These are phyloP conservation scores for Ametastegia equiseti DNA, from an alignment of 2,888 invertebrate genomes.

Conservation along the genomic window DNA sequence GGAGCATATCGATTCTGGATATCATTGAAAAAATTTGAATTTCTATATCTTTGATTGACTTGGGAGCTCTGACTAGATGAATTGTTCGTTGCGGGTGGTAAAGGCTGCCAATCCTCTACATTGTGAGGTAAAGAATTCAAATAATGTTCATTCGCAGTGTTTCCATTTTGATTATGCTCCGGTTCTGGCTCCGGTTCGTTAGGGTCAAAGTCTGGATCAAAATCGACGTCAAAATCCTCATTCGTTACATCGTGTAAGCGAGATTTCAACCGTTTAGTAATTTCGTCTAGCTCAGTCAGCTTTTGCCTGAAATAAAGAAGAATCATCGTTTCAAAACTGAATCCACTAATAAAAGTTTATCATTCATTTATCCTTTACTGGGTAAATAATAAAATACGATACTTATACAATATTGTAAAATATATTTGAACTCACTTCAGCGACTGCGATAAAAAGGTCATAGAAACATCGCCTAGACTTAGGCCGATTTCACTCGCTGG, in stretches of 20 bases:
- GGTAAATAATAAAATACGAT: not conserved
- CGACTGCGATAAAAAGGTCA: slow-evolving; percentile 70
- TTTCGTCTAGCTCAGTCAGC: slow-evolving; percentile 81
- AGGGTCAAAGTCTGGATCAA: slow-evolving; percentile 78
- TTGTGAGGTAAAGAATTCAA: slow-evolving; percentile 42
- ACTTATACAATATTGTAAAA: not conserved
- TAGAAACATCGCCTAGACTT: slow-evolving; percentile 67
- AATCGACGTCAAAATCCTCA: slow-evolving; percentile 78
- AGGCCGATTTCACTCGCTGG: slow-evolving; percentile 58
- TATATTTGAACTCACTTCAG: slow-evolving; percentile 65
- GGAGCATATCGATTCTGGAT: slow-evolving; percentile 34
- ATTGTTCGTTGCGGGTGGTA: slow-evolving; percentile 44
- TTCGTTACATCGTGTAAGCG: slow-evolving; percentile 80
- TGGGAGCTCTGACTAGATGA: slow-evolving; percentile 30
- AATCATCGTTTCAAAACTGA: too few relatives aligned
- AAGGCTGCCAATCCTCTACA: slow-evolving; percentile 51
- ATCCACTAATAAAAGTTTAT: too few relatives aligned
- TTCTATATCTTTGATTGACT: slow-evolving; percentile 42
- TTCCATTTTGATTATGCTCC: slow-evolving; percentile 60
- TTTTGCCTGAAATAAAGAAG: slow-evolving; percentile 81
- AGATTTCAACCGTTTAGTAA: slow-evolving; percentile 79
- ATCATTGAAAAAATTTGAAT: slow-evolving; percentile 42
- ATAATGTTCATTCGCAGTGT: slow-evolving; percentile 40
- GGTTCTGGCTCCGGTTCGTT: slow-evolving; percentile 61
- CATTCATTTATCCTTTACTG: too few relatives aligned